These are phyloP conservation scores for Entomobrya proxima DNA, from an alignment of 2,888 invertebrate genomes.

Conservation along the genomic window DNA sequence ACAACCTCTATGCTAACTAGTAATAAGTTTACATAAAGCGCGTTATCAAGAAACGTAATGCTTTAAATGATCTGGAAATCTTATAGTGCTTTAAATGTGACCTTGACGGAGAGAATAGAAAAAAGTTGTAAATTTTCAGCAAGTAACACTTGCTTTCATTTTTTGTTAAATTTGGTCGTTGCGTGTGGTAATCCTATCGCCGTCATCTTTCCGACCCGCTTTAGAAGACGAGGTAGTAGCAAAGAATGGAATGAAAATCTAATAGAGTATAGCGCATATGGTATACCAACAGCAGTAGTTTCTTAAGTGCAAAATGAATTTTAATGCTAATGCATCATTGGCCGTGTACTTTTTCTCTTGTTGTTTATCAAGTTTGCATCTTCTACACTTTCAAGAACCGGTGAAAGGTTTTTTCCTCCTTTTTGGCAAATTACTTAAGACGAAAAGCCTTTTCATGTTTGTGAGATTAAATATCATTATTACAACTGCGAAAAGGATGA, in stretches of 20 bases:
- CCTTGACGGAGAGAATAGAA: neutral
- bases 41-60: too few relatives aligned
- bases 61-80: too few relatives aligned
- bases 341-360: neutral
- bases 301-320: neutral
- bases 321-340: neutral
- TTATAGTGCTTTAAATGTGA: too few relatives aligned
- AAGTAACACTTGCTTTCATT: constrained; percentile 13
- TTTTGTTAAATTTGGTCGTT: neutral
- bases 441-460: constrained; percentile 43
- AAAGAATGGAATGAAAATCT: neutral
- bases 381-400: neutral
- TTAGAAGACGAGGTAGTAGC: neutral
- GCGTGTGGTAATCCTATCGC: neutral
- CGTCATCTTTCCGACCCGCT: neutral
- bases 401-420: neutral
- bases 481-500: neutral
- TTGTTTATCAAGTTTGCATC: neutral
- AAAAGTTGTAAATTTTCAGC: neutral
- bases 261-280: neutral
- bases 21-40: too few relatives aligned
- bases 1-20: neutral
- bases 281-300: neutral
- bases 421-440: constrained; percentile 18
- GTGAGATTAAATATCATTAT: constrained; percentile 1